A percentile compares a stretch with the other conserved stretches of the same genome.
These are phyloP conservation scores for Chelonus formosanus DNA, from an alignment of 2,888 invertebrate genomes.

Conservation along the genomic window DNA sequence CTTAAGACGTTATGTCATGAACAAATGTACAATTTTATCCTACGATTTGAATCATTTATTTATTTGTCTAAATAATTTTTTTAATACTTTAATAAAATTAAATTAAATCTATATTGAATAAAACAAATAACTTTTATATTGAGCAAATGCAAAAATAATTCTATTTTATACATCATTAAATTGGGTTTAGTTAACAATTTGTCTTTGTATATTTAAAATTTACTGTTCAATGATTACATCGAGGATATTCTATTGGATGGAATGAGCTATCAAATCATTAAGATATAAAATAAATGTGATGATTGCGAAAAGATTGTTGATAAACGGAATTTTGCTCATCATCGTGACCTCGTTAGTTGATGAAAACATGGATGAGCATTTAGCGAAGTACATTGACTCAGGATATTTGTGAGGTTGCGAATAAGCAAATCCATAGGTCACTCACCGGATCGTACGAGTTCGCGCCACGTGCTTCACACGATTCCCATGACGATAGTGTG, in stretches of 20 bases:
- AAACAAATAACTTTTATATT: too few species aligned
- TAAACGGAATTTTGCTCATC: neutral
- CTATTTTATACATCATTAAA: too few species aligned
- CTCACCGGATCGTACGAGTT: constrained; percentile 30
- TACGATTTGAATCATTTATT: neutral
- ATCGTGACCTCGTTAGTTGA: constrained; percentile 24
- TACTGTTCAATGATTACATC: too few species aligned
- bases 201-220: neutral
- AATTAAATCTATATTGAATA: too few species aligned
- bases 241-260: too few species aligned
- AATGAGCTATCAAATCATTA: too few species aligned
- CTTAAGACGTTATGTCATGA: constrained; percentile 12
- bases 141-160: too few species aligned
- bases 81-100: too few species aligned
- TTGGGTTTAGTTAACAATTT: too few species aligned
- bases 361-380: constrained; percentile 17
- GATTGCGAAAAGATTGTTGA: neutral
- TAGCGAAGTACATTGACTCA: constrained; percentile 50
- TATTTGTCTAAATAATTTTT: too few species aligned
- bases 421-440: constrained; percentile 35
- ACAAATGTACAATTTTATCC: constrained; percentile 8
- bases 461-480: constrained; percentile 34
- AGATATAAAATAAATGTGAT: too few species aligned
- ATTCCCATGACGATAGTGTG: constrained; percentile 20
- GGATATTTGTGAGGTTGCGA: constrained; percentile 31